Evolutionary conservation across 2,113 vertebrate species (phyloP), one percentile per base, ranked within the genome.

Genomic region (Albula glossodonta): DNA sequence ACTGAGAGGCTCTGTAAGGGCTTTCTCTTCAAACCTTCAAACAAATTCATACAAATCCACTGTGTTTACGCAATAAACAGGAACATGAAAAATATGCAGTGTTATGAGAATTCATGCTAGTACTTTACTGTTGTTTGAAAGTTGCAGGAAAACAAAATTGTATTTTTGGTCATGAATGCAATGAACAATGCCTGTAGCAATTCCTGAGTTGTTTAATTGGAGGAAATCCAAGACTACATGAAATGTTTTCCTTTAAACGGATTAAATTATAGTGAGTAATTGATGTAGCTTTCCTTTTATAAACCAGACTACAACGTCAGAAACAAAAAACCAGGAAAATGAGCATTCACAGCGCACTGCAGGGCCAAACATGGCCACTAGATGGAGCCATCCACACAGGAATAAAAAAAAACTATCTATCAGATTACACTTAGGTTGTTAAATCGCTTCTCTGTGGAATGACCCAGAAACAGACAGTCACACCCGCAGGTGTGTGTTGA

Each of bases 21-120:
- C 98, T 90, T 98, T 98, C 90, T 99, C 98, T 94, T 99, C 98
- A 94, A 99, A 99, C 91, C 98, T 99, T 90, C 9, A 7, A 5
- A 12, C n/a, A 77, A 12, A 52, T 48, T 41, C 22, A 81, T 5
- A 86, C 31, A 31, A 17, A 51, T 66, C 60, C 1, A 66, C 17
- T 66, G 31, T 41, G 31, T 41, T 41, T 41, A 41, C 31, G 1
- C 1, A 41, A 41, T 41, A 41, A 41, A 41, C 31, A 41, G 31
- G 31, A 41, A 41, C 31, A 41, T 41, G 31, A 41, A 41, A 41
- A 41, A 41, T 41, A 41, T 41, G 31, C 31, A 41, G 31, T 41
- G 31, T 41, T 41, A 41, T 41, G 31, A 41, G 31, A 41, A 41
- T 41, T 41, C 31, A 41, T 41, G 31, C 31, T 41, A 41, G 31